Conservation (phyloP, 2,888 invertebrate species). For the Gasteruption jaculator region DNA sequence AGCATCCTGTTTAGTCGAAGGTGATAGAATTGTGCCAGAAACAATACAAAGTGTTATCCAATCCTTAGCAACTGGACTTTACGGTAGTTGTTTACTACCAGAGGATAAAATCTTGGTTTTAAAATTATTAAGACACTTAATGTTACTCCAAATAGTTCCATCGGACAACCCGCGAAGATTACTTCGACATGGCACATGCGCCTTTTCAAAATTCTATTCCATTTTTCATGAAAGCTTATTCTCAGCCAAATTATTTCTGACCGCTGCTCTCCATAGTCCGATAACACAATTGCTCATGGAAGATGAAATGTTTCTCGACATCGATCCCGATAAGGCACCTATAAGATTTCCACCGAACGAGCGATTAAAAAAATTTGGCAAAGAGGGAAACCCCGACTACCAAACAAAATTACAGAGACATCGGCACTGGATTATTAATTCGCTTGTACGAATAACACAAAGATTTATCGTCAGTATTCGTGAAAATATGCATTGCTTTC, state of each 20-base stretch:
- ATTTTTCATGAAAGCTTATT: constrained; percentile 86
- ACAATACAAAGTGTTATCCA: constrained; percentile 54
- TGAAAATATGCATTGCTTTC: constrained; percentile 86
- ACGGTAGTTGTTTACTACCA: constrained; percentile 70
- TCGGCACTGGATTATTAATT: constrained; percentile 73
- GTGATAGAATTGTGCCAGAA: constrained; percentile 58
- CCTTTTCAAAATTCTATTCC: constrained; percentile 81
- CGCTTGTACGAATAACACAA: constrained; percentile 73
- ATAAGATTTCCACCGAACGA: constrained; percentile 59
- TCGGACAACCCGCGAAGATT: constrained; percentile 70
- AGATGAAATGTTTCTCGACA: constrained; percentile 86
- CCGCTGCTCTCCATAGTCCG: constrained; percentile 86
- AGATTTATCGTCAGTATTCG: constrained; percentile 78
- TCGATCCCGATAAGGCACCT: constrained; percentile 82
- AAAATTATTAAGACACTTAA: constrained; percentile 63
- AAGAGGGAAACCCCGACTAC: constrained; percentile 70
- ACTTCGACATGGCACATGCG: constrained; percentile 79
- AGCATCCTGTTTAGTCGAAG: constrained; percentile 65
- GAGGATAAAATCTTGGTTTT: constrained; percentile 69
- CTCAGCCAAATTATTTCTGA: constrained; percentile 88
- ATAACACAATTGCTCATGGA: constrained; percentile 87
- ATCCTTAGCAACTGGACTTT: constrained; percentile 63
- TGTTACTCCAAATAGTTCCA: constrained; percentile 67
- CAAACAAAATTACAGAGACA: constrained; percentile 71
- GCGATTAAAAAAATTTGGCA: constrained; percentile 70